These are phyloP conservation scores for Tipula helvola DNA, from an alignment of 2,888 invertebrate species.

Conservation along the genomic window DNA sequence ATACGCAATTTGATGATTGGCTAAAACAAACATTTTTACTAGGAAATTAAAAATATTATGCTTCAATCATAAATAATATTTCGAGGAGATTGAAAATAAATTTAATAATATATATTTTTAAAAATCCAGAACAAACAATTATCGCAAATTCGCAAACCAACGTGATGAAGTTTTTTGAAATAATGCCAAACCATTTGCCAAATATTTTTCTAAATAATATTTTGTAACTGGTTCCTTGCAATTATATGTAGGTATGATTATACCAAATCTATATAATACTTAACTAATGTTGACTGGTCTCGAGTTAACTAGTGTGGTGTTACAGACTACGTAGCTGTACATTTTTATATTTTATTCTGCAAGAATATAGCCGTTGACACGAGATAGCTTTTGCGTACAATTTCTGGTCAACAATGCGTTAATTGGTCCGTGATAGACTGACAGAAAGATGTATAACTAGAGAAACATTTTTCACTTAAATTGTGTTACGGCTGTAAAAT, in stretches of 20 bases:
- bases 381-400: no score
- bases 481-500: neutral
- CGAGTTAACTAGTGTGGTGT: no score
- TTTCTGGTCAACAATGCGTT: neutral
- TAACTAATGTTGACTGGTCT: no score
- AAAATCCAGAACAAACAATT: neutral
- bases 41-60: no score
- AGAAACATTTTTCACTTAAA: neutral
- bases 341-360: no score
- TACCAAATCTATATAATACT: neutral
- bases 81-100: neutral
- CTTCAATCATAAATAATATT: no score
- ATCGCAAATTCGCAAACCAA: neutral
- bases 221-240: neutral
- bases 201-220: neutral
- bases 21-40: no score
- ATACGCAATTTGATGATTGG: no score
- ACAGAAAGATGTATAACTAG: neutral
- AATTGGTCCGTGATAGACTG: neutral
- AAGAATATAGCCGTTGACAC: no score
- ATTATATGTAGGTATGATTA: neutral
- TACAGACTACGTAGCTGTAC: no score
- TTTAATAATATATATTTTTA: neutral
- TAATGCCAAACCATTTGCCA: neutral
- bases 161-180: neutral